Percentiles rank a stretch among this genome's conserved stretches.
These are phyloP conservation scores for Prionace glauca DNA, from an alignment of 2,797 vertebrate genomes.

Conservation along the genomic window DNA sequence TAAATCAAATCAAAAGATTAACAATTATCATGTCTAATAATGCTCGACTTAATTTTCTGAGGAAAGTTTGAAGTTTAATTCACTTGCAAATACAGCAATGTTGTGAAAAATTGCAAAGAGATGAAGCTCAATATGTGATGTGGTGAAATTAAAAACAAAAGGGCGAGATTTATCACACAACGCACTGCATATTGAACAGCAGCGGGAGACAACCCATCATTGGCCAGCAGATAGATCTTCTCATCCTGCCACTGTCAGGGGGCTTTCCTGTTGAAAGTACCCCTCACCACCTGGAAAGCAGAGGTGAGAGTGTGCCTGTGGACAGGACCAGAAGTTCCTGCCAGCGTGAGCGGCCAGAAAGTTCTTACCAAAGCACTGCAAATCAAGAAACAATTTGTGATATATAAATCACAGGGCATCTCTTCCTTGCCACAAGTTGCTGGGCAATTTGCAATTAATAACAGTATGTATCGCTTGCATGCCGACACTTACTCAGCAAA, in stretches of 20 bases:
- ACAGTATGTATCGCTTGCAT: background rate
- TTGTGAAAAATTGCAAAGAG: background rate
- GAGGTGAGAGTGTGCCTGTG: too few relatives aligned
- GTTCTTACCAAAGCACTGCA: too few relatives aligned
- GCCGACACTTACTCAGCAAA: background rate
- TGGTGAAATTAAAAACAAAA: background rate
- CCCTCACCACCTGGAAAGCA: too few relatives aligned
- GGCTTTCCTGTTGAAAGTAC: too few relatives aligned
- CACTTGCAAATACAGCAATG: background rate
- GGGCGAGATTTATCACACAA: too few relatives aligned
- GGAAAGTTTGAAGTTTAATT: background rate
- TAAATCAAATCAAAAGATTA: background rate
- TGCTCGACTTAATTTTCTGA: background rate
- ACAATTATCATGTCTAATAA: background rate
- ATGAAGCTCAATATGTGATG: background rate
- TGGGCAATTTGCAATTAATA: background rate
- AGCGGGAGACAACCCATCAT: too few relatives aligned
- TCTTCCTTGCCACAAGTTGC: background rate
- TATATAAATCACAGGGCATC: background rate
- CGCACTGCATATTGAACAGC: too few relatives aligned
- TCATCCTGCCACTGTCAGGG: too few relatives aligned
- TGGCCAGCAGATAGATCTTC: too few relatives aligned
- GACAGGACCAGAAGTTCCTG: too few relatives aligned
- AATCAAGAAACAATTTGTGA: background rate
- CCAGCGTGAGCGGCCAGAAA: too few relatives aligned